Percentiles rank a stretch among this genome's conserved stretches.
phyloP scores from a whole-genome alignment of 1,140 invertebrate genomes.

The Gryon sp. region DNA sequence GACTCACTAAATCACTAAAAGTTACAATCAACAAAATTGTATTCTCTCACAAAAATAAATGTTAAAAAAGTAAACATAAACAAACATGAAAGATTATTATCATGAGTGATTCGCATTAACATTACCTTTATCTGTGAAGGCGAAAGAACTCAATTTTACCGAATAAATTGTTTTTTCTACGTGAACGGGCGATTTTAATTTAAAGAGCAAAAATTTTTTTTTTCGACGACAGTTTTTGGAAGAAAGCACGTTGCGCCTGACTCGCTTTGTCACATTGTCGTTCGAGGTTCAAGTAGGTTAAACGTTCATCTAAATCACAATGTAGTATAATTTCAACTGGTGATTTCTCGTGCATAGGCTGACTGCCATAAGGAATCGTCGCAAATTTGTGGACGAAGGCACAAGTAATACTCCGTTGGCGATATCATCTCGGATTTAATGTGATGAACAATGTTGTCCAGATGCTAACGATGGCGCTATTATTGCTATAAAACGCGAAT shows the following conservation, averaged over 20 bases:
- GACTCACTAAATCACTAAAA: too few relatives aligned
- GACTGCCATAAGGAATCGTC: conserved; percentile 26
- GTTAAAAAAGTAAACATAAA: too few relatives aligned
- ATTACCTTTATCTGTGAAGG: too few relatives aligned
- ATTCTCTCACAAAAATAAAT: too few relatives aligned
- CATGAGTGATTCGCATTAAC: too few relatives aligned
- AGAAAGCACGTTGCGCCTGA: conserved; percentile 15
- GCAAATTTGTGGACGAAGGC: conserved; percentile 43
- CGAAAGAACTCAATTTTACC: too few relatives aligned
- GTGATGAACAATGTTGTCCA: conserved; percentile 62
- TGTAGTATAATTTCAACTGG: conserved; percentile 68
- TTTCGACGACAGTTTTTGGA: conserved; percentile 31
- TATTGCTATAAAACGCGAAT: conserved; percentile 53
- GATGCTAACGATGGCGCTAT: conserved; percentile 54
- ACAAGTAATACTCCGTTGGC: conserved; percentile 33
- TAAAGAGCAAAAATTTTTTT: conserved; percentile 6
- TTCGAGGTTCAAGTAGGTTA: conserved; percentile 61
- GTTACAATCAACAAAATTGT: too few relatives aligned
- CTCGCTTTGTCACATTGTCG: conserved; percentile 49
- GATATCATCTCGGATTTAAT: conserved; percentile 55
- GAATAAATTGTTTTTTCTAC: not conserved
- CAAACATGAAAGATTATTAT: too few relatives aligned
- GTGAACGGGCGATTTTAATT: conserved; percentile 6
- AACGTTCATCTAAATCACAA: conserved; percentile 63
- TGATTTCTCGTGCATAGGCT: conserved; percentile 56